Percentiles rank a stretch among this genome's conserved stretches.
These are phyloP conservation scores for Isaurus tuberculatus DNA, from an alignment of 92 coral and sea anemone species.

Conservation along the genomic window DNA sequence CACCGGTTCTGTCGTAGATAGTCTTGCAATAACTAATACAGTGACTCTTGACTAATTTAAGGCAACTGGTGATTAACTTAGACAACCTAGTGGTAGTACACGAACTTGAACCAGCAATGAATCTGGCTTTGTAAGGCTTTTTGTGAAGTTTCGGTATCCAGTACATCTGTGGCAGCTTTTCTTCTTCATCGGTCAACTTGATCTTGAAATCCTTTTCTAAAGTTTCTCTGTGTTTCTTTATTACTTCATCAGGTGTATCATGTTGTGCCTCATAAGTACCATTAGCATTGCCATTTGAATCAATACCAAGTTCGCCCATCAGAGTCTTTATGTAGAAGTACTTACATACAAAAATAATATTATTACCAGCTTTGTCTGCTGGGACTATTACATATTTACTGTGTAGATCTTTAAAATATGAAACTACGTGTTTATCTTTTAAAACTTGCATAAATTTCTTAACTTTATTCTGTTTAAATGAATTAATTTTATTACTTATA, in stretches of 20 bases:
- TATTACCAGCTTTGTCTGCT: slow-evolving; percentile 54
- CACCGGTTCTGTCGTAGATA: slow-evolving; percentile 27
- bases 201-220: slow-evolving; percentile 3
- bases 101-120: slow-evolving; percentile 27
- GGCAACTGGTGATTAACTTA: slow-evolving; percentile 11
- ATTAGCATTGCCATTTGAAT: neutral
- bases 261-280: slow-evolving; percentile 15
- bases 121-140: slow-evolving; percentile 40
- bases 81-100: slow-evolving; percentile 19
- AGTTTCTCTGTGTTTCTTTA: neutral
- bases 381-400: slow-evolving; percentile 48
- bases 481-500: neutral
- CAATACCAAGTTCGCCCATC: slow-evolving; percentile 17
- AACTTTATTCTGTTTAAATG: slow-evolving; percentile 11
- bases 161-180: slow-evolving; percentile 43
- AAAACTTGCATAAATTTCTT: slow-evolving; percentile 27
- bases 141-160: slow-evolving; percentile 51
- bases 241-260: neutral
- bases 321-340: slow-evolving; percentile 38
- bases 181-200: slow-evolving; percentile 21
- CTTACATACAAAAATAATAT: slow-evolving; percentile 32
- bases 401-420: slow-evolving; percentile 37
- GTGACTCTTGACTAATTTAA: neutral
- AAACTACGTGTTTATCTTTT: slow-evolving; percentile 28
- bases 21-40: slow-evolving; percentile 44